phyloP scores from a whole-genome alignment of 2,888 invertebrate genomes.

The Amiota communis region DNA sequence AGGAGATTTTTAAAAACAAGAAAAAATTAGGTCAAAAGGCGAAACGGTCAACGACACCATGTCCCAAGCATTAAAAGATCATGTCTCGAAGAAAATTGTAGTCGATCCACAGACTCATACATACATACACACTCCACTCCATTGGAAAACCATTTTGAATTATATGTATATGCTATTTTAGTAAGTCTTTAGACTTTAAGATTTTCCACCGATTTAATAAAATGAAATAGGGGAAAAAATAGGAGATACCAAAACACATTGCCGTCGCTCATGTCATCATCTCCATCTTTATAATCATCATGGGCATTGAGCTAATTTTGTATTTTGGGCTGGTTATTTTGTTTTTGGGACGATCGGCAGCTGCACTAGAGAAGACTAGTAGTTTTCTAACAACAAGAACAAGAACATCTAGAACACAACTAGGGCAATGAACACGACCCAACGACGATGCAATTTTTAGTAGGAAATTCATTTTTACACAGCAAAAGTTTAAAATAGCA shows the following conservation, averaged over 20 bases:
- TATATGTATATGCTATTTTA: constrained; percentile 5
- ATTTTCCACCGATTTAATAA: background rate
- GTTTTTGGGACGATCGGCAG: background rate
- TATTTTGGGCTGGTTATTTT: background rate
- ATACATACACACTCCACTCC: no score
- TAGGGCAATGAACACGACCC: constrained; percentile 2
- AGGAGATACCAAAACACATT: no score
- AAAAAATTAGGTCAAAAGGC: constrained; percentile 61
- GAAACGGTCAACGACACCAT: constrained; percentile 62
- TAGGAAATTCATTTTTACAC: constrained; percentile 7
- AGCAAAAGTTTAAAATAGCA: background rate
- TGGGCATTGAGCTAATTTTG: constrained; percentile 26
- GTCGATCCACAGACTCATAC: no score
- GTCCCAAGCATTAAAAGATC: background rate
- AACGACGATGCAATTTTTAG: constrained; percentile 12
- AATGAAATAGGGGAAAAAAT: no score
- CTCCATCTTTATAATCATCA: no score
- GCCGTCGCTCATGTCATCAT: no score
- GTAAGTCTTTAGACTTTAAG: background rate
- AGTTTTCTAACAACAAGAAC: constrained; percentile 3
- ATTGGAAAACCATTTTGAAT: background rate
- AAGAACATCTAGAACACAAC: background rate
- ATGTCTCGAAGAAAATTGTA: no score
- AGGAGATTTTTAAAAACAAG: no score
- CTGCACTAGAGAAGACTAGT: constrained; percentile 2